phyloP scores from a whole-genome alignment of 2,113 vertebrate genomes.

The Cardinalis cardinalis region DNA sequence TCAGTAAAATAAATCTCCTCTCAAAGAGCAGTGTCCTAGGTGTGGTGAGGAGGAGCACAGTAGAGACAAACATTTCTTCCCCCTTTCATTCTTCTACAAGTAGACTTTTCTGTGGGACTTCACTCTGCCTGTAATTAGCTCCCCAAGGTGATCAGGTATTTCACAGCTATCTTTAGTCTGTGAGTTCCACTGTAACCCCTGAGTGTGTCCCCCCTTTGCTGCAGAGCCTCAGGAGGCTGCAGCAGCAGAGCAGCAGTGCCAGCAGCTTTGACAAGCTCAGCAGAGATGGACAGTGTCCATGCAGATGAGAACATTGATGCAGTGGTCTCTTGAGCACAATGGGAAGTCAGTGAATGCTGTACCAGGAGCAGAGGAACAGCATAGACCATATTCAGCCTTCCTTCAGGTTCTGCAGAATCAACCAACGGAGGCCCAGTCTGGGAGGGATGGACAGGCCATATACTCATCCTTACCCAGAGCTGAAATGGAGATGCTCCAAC shows the following conservation, averaged over 20 bases:
- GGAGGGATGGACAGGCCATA: too few species aligned
- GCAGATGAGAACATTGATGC: background rate
- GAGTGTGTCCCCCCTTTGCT: background rate
- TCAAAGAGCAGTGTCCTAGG: background rate
- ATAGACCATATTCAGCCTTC: background rate
- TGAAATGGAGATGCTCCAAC: background rate
- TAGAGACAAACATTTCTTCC: background rate
- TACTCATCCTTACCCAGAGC: background rate
- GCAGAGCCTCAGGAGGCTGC: background rate
- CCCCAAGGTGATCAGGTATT: background rate
- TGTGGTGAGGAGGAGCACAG: background rate
- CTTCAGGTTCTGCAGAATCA: background rate
- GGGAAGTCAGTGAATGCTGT: background rate
- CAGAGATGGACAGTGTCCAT: background rate
- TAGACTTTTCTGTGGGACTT: background rate
- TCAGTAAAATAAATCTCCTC: background rate
- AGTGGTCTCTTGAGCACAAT: background rate
- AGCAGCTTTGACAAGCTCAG: background rate
- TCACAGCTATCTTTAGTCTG: background rate
- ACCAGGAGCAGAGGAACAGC: background rate
- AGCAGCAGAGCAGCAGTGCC: background rate
- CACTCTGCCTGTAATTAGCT: background rate
- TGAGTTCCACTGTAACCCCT: accelerated
- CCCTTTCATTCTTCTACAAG: background rate
- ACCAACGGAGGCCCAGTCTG: background rate